These are phyloP conservation scores for Formica selysi DNA, from an alignment of 1,140 invertebrate genomes.

Conservation along the genomic window DNA sequence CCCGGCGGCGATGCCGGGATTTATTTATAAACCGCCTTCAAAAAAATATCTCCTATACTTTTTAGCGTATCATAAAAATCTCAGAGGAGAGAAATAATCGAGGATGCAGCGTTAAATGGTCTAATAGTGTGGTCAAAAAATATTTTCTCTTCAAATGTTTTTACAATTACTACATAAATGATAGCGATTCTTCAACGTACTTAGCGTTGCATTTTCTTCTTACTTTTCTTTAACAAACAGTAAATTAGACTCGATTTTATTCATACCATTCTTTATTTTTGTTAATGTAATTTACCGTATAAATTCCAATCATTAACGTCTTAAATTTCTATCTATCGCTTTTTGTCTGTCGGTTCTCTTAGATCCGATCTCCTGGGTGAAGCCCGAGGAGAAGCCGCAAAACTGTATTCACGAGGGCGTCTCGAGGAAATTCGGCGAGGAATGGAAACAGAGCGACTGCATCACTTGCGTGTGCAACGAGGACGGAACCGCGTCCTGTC, in stretches of 20 bases:
- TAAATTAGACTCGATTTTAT: background rate
- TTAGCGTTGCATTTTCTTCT: background rate
- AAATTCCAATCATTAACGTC: too few species aligned
- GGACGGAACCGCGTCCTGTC: conserved; percentile 76
- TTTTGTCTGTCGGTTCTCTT: conserved; percentile 28
- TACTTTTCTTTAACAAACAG: background rate
- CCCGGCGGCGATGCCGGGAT: conserved; percentile 6
- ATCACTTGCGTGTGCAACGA: conserved; percentile 80
- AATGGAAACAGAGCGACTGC: conserved; percentile 79
- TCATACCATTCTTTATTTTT: background rate
- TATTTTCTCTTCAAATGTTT: background rate
- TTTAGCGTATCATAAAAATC: conserved; percentile 27
- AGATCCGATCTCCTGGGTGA: conserved; percentile 75
- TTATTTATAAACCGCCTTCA: conserved; percentile 48
- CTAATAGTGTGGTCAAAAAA: background rate
- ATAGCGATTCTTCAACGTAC: background rate
- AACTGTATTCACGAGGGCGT: conserved; percentile 77
- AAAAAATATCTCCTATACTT: conserved; percentile 26
- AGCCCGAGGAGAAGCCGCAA: conserved; percentile 66
- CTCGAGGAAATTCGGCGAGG: conserved; percentile 74
- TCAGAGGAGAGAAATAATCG: background rate
- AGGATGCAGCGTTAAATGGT: background rate
- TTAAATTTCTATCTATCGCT: background rate
- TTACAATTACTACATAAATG: background rate
- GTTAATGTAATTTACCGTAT: too few species aligned